Evolutionary conservation across 2,797 vertebrate genomes (phyloP), one percentile per base, ranked within the genome.

Genomic region (Lindbergichthys nudifrons): DNA sequence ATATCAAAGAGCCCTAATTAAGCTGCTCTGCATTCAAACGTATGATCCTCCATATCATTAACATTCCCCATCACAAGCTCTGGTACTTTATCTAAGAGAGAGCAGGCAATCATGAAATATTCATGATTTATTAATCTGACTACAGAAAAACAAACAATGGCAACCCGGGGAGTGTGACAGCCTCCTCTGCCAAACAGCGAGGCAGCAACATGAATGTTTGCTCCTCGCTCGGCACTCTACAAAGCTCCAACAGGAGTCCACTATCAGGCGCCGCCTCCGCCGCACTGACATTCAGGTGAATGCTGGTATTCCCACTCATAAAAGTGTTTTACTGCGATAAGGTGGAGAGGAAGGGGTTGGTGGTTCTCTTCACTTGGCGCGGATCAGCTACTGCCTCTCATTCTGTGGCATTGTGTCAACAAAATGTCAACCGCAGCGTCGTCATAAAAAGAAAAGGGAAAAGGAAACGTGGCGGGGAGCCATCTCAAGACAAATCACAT

Each of bases 41-140:
- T 91, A 94, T 93, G 92, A 94, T 84, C 88, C 75, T 60, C 63
- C 48, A 39, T 87, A 82, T 82, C 91, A 94, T 95, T 95, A 93
- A 88, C 92, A 93, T 91, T 91, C 88, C 77, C 83, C 84, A 81
- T 91, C 89, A 87, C 59, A 9, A 75, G 84, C 83, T 36, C 0
- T 9, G 75, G 64, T 81, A 66, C 86, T 92, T 92, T 89, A 94
- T 92, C 91, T 83, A 73, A 85, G 86, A 79, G 87, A 71, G 89
- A 86, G 81, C 83, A 88, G 87, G 85, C 85, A 21, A 84, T 86
- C 86, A 93, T 94, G 91, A 95, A 94, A 94, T 91, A 94, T 94
- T 93, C 92, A 94, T 93, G 83, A 92, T 81, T 94, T 94, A 93
- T 93, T 94, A 90, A 92, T 92, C 87, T 83, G 87, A 90, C 88